Evolutionary conservation across 2,797 vertebrate species (phyloP).

Genomic region (Babyrousa celebensis): DNA sequence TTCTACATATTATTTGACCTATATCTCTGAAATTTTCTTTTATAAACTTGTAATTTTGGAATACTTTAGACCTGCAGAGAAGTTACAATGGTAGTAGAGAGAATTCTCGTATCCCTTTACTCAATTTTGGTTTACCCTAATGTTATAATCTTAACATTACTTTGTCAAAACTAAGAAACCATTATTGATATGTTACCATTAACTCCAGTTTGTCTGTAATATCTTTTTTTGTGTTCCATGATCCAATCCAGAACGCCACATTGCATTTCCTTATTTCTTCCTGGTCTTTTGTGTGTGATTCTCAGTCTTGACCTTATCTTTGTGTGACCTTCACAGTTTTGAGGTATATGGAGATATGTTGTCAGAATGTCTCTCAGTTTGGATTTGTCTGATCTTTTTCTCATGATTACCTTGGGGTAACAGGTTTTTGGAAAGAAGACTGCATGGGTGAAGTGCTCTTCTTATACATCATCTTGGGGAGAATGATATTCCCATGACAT

Average conservation of each 20-base stretch:
- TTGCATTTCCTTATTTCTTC: not conserved
- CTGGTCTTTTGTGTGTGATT: not conserved
- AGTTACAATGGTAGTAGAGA: not conserved
- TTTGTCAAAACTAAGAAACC: not conserved
- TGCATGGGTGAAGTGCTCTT: not conserved
- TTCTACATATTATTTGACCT: not conserved
- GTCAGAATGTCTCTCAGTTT: not conserved
- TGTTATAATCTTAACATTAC: not conserved
- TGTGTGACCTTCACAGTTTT: not conserved
- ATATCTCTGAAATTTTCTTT: not conserved
- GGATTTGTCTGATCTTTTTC: not conserved
- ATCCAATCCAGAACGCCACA: not conserved
- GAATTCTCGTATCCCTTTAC: not conserved
- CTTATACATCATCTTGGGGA: not conserved
- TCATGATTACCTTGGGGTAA: not conserved
- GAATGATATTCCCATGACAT: not conserved
- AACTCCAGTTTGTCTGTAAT: not conserved
- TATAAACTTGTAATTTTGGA: conserved; percentile 17
- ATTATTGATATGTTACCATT: not conserved
- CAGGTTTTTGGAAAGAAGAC: not conserved
- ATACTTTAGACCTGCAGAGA: not conserved
- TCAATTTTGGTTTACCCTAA: not conserved
- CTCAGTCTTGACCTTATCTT: not conserved
- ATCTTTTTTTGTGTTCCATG: not conserved
- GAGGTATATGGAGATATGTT: not conserved